Evolutionary conservation across 2,113 vertebrate species (phyloP).

Genomic region (Tragelaphus buxtoni): DNA sequence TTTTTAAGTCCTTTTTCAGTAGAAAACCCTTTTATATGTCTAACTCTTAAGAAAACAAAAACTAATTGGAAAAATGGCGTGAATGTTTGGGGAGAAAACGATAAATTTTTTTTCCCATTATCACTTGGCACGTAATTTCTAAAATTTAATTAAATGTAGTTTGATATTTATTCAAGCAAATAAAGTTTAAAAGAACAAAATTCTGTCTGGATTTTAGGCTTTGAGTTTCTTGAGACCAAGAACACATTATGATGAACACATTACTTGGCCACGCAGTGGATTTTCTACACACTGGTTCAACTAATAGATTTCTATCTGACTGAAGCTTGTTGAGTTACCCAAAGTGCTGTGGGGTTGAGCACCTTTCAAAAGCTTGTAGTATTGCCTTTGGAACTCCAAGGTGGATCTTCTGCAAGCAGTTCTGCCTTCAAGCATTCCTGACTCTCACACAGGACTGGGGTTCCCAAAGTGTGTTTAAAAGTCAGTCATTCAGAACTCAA

Average conservation of each 20-base stretch:
- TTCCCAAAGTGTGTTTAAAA: constrained; percentile 40
- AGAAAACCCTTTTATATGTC: not conserved
- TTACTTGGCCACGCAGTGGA: not conserved
- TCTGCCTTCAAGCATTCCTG: not conserved
- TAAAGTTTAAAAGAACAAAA: not conserved
- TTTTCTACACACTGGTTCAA: not conserved
- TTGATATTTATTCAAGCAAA: not conserved
- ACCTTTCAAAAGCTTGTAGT: not conserved
- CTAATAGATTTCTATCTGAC: not conserved
- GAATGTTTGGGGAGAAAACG: not conserved
- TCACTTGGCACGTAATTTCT: not conserved
- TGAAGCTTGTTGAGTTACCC: not conserved
- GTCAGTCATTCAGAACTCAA: constrained; percentile 64
- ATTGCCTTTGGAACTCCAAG: not conserved
- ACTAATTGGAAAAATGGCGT: not conserved
- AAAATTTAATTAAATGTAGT: not conserved
- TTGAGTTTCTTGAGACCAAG: not conserved
- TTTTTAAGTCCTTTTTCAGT: not conserved
- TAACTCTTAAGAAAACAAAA: not conserved
- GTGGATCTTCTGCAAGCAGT: constrained; percentile 2
- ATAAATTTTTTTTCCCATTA: not conserved
- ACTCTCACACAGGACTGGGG: not conserved
- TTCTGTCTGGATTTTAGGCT: not conserved
- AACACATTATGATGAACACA: not conserved
- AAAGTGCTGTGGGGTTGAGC: not conserved